Conservation (phyloP, 2,113 vertebrate species). For the Fukomys damarensis region DNA sequence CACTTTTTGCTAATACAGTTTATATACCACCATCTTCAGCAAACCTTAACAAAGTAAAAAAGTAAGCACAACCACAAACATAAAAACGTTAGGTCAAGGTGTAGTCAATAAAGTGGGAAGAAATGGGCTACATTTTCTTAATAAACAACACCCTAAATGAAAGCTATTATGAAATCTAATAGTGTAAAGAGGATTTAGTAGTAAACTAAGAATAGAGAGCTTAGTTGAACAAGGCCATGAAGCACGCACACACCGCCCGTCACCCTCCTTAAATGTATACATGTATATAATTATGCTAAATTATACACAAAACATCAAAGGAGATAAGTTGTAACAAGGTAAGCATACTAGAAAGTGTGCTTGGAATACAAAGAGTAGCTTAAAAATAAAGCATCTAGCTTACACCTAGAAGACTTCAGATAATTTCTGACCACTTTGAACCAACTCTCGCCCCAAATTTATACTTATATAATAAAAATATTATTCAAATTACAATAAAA, state of each 20-base stretch:
- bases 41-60: neutral
- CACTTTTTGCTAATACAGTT: neutral
- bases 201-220: neutral
- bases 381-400: neutral
- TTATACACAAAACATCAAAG: neutral
- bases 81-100: neutral
- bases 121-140: neutral
- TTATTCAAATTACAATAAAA: neutral
- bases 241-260: neutral
- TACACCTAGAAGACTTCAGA: neutral
- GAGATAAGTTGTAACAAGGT: neutral
- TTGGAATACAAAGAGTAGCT: neutral
- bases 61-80: neutral
- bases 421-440: neutral
- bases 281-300: too few relatives aligned
- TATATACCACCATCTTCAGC: neutral
- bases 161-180: fast-evolving
- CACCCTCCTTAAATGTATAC: neutral
- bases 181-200: neutral
- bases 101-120: neutral
- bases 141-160: fast-evolving
- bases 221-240: neutral
- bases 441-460: neutral
- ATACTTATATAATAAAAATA: neutral
- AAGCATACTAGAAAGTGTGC: neutral